A percentile compares a stretch with the other conserved stretches of the same genome.
These are phyloP conservation scores for Pitta sordida DNA, from an alignment of 2,113 vertebrate species.

Conservation along the genomic window DNA sequence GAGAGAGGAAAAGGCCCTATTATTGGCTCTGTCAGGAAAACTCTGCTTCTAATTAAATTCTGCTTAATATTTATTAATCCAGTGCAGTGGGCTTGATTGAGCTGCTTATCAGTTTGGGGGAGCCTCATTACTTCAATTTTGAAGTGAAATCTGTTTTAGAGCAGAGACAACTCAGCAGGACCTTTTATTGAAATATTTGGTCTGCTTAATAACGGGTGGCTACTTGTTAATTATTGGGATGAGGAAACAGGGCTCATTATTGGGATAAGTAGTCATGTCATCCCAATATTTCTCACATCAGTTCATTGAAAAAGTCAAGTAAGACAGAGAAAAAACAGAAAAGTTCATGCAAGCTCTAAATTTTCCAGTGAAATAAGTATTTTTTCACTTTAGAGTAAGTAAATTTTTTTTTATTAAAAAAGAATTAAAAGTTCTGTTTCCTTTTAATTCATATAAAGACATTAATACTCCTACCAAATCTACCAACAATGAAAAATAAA, in stretches of 20 bases:
- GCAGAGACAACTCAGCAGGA: conserved; percentile 34
- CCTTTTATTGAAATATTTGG: conserved; percentile 50
- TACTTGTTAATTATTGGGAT: conserved; percentile 70
- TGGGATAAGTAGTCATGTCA: conserved; percentile 77
- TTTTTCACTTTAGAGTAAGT: not conserved
- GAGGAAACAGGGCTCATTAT: conserved; percentile 69
- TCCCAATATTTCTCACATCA: conserved; percentile 70
- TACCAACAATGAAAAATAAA: not conserved
- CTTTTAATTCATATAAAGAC: not conserved
- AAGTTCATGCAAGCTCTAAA: conserved; percentile 28
- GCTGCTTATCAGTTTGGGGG: conserved; percentile 19
- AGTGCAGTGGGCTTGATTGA: not conserved
- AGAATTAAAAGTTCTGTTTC: not conserved
- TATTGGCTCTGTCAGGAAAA: not conserved
- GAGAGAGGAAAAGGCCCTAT: not conserved
- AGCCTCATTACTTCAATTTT: conserved; percentile 65
- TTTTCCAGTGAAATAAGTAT: not conserved
- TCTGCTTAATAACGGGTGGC: conserved; percentile 64
- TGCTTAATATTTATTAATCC: not conserved
- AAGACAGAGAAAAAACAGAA: conserved; percentile 65
- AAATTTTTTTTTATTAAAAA: not conserved
- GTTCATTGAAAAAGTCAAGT: conserved; percentile 61
- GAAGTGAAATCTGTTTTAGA: conserved; percentile 31
- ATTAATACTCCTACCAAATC: not conserved
- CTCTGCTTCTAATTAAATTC: not conserved